Evolutionary conservation across 2,113 vertebrate species (phyloP).

Genomic region (Rhinolophus sinicus): DNA sequence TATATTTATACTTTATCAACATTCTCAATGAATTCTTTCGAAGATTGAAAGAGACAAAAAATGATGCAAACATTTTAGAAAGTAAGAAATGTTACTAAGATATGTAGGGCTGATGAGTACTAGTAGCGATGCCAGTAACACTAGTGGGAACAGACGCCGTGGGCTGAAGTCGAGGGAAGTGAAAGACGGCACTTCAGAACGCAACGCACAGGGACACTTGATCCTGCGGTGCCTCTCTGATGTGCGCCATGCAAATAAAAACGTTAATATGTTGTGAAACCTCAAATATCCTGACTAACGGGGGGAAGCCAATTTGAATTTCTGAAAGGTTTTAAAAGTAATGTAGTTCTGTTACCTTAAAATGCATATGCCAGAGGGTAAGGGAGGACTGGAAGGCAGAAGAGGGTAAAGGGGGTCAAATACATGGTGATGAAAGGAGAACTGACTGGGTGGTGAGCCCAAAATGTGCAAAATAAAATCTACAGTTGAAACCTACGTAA

Average conservation of each 20-base stretch:
- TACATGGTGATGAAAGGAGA: too few relatives aligned
- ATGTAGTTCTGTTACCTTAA: neutral
- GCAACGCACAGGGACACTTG: neutral
- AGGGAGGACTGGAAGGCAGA: too few relatives aligned
- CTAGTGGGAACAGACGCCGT: neutral
- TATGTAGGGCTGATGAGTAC: neutral
- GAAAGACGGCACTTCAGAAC: neutral
- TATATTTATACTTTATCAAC: neutral
- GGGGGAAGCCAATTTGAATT: slow-evolving; percentile 37
- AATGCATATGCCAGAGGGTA: neutral
- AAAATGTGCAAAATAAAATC: too few relatives aligned
- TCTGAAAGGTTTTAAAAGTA: slow-evolving; percentile 17
- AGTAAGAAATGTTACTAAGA: neutral
- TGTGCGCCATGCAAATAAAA: neutral
- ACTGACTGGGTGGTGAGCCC: too few relatives aligned
- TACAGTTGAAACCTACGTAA: too few relatives aligned
- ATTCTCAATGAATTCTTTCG: neutral
- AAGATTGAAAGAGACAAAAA: slow-evolving; percentile 25
- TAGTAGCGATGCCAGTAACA: too few relatives aligned
- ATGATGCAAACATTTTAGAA: neutral
- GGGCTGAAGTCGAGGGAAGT: neutral
- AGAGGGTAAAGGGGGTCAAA: too few relatives aligned
- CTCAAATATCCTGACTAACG: slow-evolving; percentile 13
- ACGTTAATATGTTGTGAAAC: neutral
- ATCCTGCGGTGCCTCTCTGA: neutral